These are phyloP conservation scores for Stegastes partitus DNA, from an alignment of 2,113 vertebrate genomes.

Conservation along the genomic window DNA sequence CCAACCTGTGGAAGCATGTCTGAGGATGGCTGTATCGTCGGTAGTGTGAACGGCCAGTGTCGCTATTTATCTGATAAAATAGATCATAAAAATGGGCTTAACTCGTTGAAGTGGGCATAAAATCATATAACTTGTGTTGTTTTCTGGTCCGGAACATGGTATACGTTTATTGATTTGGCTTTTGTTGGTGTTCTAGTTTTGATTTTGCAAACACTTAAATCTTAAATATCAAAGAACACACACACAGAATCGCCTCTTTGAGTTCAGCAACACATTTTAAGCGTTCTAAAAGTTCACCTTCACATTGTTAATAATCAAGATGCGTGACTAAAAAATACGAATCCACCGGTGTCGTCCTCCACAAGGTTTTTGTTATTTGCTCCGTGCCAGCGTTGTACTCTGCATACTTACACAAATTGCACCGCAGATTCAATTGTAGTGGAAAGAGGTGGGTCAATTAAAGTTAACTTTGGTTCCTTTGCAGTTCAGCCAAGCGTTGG, in stretches of 20 bases:
- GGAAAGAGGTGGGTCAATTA: neutral
- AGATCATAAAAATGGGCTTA: neutral
- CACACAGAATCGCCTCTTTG: no score
- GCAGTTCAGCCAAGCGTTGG: slow-evolving; percentile 5
- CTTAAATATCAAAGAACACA: no score
- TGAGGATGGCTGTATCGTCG: neutral
- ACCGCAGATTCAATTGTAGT: neutral
- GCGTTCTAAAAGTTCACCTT: neutral
- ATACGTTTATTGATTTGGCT: no score
- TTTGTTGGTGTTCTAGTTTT: no score
- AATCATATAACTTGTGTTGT: no score
- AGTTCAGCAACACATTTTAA: neutral
- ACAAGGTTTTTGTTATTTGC: neutral
- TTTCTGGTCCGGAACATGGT: no score
- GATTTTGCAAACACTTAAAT: no score
- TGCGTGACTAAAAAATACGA: neutral
- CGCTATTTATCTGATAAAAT: neutral
- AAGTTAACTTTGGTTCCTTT: neutral
- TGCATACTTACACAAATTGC: neutral
- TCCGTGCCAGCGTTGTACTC: neutral
- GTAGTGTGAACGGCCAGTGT: slow-evolving; percentile 4
- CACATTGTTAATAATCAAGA: no score
- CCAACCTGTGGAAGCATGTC: slow-evolving; percentile 13
- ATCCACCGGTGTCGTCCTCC: neutral
- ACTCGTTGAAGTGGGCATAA: neutral